Conservation (phyloP, 2,888 invertebrate genomes). For the Drosophila mettleri region DNA sequence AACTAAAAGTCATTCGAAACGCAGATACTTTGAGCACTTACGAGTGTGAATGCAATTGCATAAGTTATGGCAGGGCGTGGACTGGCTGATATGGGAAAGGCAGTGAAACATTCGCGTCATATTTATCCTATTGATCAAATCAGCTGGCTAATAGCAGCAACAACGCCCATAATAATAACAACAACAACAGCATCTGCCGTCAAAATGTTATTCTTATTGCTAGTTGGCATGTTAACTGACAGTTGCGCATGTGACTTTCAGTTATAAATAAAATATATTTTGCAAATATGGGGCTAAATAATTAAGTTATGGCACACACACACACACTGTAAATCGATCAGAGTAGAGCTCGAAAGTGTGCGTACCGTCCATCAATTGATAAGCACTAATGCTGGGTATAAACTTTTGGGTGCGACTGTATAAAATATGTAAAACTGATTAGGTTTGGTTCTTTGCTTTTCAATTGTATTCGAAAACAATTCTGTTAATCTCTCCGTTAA, state of each 20-base stretch:
- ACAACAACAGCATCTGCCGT: constrained; percentile 4
- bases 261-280: constrained; percentile 55
- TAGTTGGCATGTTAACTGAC: constrained; percentile 52
- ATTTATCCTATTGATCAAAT: constrained; percentile 21
- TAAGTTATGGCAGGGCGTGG: neutral
- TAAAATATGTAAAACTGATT: constrained; percentile 51
- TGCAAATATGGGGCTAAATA: constrained; percentile 54
- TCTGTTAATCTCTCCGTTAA: constrained; percentile 18
- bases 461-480: neutral
- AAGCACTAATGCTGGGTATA: constrained; percentile 19
- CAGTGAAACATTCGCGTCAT: constrained; percentile 12
- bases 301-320: constrained; percentile 55
- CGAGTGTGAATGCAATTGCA: constrained; percentile 3
- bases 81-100: constrained; percentile 12
- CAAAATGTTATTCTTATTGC: constrained; percentile 31
- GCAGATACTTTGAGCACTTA: neutral
- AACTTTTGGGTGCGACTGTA: constrained; percentile 30
- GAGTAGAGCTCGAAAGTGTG: constrained; percentile 40
- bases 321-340: constrained; percentile 31
- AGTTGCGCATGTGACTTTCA: constrained; percentile 65
- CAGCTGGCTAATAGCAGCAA: constrained; percentile 16
- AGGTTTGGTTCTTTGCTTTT: constrained; percentile 28
- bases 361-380: constrained; percentile 23
- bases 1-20: neutral
- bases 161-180: neutral